Conservation (phyloP, 1,140 invertebrate genomes). For the Bombus pyrosoma region DNA sequence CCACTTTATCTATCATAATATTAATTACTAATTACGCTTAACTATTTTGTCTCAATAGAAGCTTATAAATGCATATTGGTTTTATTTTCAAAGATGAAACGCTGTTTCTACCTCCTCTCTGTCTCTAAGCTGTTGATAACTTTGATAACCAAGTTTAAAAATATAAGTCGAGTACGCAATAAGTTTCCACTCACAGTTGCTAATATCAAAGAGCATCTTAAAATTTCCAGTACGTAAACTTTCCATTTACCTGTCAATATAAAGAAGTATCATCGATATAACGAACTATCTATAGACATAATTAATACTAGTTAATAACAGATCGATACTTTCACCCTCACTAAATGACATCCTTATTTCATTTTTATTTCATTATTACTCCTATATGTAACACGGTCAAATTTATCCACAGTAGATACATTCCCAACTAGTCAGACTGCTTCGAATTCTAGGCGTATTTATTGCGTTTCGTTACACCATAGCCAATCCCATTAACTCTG, state of each 20-base stretch:
- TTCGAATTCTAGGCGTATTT: neutral
- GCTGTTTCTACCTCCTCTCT: too few species aligned
- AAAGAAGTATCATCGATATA: neutral
- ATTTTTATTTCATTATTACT: too few species aligned
- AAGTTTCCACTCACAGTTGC: neutral
- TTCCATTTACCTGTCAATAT: neutral
- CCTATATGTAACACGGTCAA: too few species aligned
- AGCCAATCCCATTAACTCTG: conserved; percentile 1
- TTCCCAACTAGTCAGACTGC: neutral
- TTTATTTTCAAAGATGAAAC: too few species aligned
- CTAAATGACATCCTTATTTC: neutral
- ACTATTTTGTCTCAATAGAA: too few species aligned
- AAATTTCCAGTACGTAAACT: neutral
- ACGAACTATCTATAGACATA: too few species aligned
- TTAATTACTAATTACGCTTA: neutral
- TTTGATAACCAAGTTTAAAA: neutral
- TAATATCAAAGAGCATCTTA: neutral
- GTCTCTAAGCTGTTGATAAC: neutral
- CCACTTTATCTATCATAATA: neutral
- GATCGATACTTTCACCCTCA: neutral
- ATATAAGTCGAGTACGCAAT: neutral
- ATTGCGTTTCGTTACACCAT: conserved; percentile 5
- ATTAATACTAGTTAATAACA: neutral
- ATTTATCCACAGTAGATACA: neutral
- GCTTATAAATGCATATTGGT: too few species aligned